Percentiles rank a stretch among this genome's conserved stretches.
Conservation (phyloP, 92 coral and sea anemone species). For the Phenganax stokvisi region DNA sequence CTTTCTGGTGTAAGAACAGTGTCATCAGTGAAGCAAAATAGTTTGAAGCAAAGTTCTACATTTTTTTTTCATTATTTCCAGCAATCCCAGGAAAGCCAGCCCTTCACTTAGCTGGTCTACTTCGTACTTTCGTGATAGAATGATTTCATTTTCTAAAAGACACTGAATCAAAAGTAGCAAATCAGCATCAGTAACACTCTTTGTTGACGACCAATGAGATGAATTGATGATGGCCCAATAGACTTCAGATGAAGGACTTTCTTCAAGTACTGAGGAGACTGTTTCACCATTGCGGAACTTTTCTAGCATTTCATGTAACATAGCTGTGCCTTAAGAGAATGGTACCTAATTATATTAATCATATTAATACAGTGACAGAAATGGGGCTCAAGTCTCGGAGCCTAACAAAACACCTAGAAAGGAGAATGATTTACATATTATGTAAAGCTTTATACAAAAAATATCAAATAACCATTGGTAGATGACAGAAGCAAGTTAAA, state of each 20-base stretch:
- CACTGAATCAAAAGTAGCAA: conserved; percentile 42
- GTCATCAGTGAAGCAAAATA: conserved; percentile 43
- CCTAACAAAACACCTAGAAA: no score
- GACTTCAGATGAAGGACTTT: conserved; percentile 39
- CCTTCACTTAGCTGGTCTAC: conserved; percentile 54
- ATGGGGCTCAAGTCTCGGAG: no score
- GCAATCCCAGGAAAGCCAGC: conserved; percentile 43
- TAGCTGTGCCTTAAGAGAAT: conserved; percentile 41
- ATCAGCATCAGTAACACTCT: conserved; percentile 42
- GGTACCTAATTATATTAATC: neutral
- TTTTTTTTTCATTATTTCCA: conserved; percentile 42
- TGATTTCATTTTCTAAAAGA: conserved; percentile 52
- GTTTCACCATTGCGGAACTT: conserved; percentile 32
- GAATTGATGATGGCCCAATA: conserved; percentile 53
- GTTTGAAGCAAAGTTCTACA: conserved; percentile 34
- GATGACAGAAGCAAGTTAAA: no score
- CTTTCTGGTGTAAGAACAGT: conserved; percentile 39
- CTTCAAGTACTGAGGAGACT: conserved; percentile 42
- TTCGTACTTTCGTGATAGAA: conserved; percentile 45
- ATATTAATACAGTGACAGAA: no score
- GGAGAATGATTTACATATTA: no score
- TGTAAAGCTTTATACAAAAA: no score
- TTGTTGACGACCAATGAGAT: conserved; percentile 44
- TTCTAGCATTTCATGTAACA: conserved; percentile 43
- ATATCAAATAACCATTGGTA: no score